Evolutionary conservation across 2,113 vertebrate species (phyloP), one percentile per base, ranked within the genome.

Genomic region (Lasiurus cinereus): DNA sequence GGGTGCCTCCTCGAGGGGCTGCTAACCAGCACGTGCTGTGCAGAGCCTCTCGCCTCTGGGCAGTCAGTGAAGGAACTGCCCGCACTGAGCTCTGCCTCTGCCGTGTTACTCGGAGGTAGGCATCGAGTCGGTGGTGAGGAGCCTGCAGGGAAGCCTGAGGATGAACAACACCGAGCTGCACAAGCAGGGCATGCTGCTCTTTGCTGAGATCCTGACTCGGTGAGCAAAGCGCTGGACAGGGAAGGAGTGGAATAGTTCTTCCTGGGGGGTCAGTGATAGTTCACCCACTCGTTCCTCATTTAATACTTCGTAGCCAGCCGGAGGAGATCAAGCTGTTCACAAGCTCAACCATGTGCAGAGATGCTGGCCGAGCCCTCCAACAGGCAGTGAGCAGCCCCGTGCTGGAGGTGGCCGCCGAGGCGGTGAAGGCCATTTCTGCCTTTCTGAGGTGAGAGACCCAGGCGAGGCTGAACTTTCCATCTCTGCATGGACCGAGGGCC

Each of bases 111-210:
- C 74, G 78, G 69, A 19, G 94, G 56, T 78, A 99, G 99, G 99
- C 80, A 99, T 99, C 13, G 99, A 99, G 96, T 98, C 99, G 54
- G 95, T 99, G 95, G 97, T 99, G 97, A 99, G 98, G 94, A 99
- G 99, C 97, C 98, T 99, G 59, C 99, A 98, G 84, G 97, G 96
- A 94, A 98, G 98, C 91, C 96, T 99, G 94, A 98, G 90, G 95
- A 88, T 98, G 97, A 98, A 98, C 97, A 99, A 98, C 56, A 88
- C 97, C 29, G 99, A 99, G 79, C 98, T 99, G 86, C 98, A 99
- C 43, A 99, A 98, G 96, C 99, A 99, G 97, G 99, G 99, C 64
- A 97, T 99, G 62, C 97, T 99, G 94, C 98, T 99, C 24, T 99
- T 99, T 13, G 98, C 98, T 56, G 98, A 99, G 97, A 99, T 99